Percentiles rank a stretch among this genome's conserved stretches.
These are phyloP conservation scores for Epizoanthus stellaris DNA, from an alignment of 92 coral and sea anemone genomes.

Conservation along the genomic window DNA sequence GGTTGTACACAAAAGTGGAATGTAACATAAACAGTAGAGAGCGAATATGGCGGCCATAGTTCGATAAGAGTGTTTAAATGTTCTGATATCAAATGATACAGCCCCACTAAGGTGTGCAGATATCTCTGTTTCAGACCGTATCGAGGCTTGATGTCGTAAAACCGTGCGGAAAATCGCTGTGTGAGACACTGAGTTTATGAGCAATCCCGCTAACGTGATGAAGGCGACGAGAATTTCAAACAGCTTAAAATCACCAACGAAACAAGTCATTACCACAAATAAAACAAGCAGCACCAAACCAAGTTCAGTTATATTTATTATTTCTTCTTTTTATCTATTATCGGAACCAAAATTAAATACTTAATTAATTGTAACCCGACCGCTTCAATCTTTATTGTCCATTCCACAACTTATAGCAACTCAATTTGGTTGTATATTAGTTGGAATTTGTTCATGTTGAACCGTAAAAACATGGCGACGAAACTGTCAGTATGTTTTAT, in stretches of 20 bases:
- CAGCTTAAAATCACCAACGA: background rate
- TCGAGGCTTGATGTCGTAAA: slow-evolving; percentile 5
- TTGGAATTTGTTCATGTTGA: too few species aligned
- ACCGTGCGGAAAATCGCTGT: slow-evolving; percentile 24
- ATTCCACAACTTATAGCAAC: too few species aligned
- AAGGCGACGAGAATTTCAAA: slow-evolving; percentile 26
- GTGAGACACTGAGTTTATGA: background rate
- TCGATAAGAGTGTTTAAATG: slow-evolving; percentile 33
- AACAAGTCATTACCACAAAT: background rate
- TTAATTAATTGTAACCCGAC: too few species aligned
- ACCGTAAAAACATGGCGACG: too few species aligned
- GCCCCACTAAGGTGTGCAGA: background rate
- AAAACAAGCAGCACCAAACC: background rate
- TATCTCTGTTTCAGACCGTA: slow-evolving; percentile 11
- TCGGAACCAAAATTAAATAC: too few species aligned
- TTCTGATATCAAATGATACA: slow-evolving; percentile 7
- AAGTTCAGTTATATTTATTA: background rate
- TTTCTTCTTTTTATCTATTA: too few species aligned
- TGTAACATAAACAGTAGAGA: slow-evolving; percentile 18
- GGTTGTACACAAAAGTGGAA: slow-evolving; percentile 34
- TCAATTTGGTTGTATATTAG: too few species aligned
- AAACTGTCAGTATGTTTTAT: too few species aligned
- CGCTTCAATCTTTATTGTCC: too few species aligned
- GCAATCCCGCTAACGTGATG: background rate
- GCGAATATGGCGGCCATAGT: slow-evolving; percentile 38